Evolutionary conservation across 2,797 vertebrate genomes (phyloP).

Genomic region (Danio albolineatus): DNA sequence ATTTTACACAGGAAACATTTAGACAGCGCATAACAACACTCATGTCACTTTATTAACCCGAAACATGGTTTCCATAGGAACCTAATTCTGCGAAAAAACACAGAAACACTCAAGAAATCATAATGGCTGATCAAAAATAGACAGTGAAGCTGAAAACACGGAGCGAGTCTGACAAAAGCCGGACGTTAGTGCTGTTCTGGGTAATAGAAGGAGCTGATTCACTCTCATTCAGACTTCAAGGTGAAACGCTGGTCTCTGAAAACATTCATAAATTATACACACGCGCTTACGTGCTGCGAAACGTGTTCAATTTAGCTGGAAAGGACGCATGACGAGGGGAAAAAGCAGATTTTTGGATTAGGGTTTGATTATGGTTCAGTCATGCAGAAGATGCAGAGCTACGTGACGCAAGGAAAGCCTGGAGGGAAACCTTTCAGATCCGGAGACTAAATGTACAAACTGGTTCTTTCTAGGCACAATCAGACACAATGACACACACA

Average conservation of each 20-base stretch:
- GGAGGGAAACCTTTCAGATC: slow-evolving; percentile 56
- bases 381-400: slow-evolving; percentile 50
- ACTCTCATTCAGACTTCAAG: background rate
- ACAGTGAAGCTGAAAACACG: slow-evolving; percentile 27
- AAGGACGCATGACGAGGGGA: slow-evolving; percentile 10
- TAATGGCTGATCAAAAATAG: slow-evolving; percentile 38
- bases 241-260: background rate
- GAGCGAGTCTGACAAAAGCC: too few relatives aligned
- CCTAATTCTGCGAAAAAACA: slow-evolving; percentile 57
- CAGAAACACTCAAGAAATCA: slow-evolving; percentile 60
- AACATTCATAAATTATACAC: slow-evolving; percentile 26
- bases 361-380: slow-evolving; percentile 13
- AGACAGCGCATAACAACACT: slow-evolving; percentile 2
- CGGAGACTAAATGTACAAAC: slow-evolving; percentile 32
- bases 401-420: slow-evolving; percentile 44
- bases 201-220: background rate
- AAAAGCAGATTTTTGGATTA: slow-evolving; percentile 36
- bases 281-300: slow-evolving; percentile 14
- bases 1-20: background rate
- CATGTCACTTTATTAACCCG: slow-evolving; percentile 16
- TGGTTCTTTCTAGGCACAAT: background rate
- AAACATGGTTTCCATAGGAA: slow-evolving; percentile 57
- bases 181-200: background rate
- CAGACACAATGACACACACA: background rate
- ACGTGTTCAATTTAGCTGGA: slow-evolving; percentile 29